These are phyloP conservation scores for Oryzias sinensis DNA, from an alignment of 2,797 vertebrate genomes.

Conservation along the genomic window DNA sequence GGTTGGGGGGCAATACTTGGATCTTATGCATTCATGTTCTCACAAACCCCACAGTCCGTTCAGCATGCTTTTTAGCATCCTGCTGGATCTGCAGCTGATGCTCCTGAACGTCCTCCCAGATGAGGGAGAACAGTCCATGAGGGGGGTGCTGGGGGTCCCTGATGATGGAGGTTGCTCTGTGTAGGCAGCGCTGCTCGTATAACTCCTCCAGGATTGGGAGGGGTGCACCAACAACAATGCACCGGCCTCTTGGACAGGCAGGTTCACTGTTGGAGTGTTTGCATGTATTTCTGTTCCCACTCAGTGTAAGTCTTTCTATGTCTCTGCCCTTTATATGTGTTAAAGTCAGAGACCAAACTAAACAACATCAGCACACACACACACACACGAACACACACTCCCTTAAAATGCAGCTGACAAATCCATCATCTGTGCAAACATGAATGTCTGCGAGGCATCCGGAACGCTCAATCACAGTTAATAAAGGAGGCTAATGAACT, in stretches of 20 bases:
- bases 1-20: no score
- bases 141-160: no score
- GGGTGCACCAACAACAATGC: neutral
- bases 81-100: no score
- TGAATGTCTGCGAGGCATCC: neutral
- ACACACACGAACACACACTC: neutral
- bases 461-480: slow-evolving; percentile 1
- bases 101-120: no score
- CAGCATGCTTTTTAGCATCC: no score
- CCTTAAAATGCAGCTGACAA: neutral
- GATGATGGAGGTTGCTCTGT: no score
- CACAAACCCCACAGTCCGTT: no score
- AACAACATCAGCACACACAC: neutral
- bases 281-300: neutral
- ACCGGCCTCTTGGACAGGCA: slow-evolving; percentile 50
- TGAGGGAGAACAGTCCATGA: no score
- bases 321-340: neutral
- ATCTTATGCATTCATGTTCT: no score
- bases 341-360: neutral
- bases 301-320: no score
- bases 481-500: neutral
- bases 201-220: no score
- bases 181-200: no score
- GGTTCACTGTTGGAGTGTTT: slow-evolving; percentile 23
- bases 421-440: neutral